Evolutionary conservation across 2,113 vertebrate genomes (phyloP).

Genomic region (Aspidoscelis tigris): DNA sequence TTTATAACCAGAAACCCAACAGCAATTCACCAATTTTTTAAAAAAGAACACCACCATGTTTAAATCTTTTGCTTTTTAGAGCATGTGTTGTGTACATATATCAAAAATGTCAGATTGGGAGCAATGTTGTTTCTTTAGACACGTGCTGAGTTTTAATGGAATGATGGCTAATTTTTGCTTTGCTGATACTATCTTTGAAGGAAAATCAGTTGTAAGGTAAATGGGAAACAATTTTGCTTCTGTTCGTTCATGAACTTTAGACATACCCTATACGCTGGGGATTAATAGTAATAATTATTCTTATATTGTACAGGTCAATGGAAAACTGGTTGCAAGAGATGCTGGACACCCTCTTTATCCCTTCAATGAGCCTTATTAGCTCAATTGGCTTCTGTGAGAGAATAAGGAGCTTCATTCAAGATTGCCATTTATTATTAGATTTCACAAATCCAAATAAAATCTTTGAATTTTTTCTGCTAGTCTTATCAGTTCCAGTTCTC

Average conservation of each 20-base stretch:
- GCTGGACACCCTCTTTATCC: slow-evolving; percentile 92
- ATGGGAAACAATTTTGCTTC: neutral
- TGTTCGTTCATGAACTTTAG: neutral
- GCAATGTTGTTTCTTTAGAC: neutral
- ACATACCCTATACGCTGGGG: neutral
- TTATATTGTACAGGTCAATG: slow-evolving; percentile 83
- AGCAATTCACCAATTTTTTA: neutral
- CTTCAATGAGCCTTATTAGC: slow-evolving; percentile 93
- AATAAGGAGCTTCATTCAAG: neutral
- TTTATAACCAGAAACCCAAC: neutral
- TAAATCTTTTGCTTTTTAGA: neutral
- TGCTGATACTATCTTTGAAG: neutral
- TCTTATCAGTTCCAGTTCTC: neutral
- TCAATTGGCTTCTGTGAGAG: slow-evolving; percentile 15
- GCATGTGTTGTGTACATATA: neutral
- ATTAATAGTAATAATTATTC: neutral
- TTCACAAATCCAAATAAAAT: slow-evolving; percentile 25
- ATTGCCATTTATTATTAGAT: slow-evolving; percentile 6
- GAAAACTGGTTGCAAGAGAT: slow-evolving; percentile 87
- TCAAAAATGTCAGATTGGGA: neutral
- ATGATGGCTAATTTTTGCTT: neutral
- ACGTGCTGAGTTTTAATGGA: neutral
- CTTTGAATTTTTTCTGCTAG: neutral
- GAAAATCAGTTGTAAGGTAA: no score
- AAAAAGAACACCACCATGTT: neutral